Evolutionary conservation across 2,797 vertebrate genomes (phyloP).

Genomic region (Sarcoramphus papa): DNA sequence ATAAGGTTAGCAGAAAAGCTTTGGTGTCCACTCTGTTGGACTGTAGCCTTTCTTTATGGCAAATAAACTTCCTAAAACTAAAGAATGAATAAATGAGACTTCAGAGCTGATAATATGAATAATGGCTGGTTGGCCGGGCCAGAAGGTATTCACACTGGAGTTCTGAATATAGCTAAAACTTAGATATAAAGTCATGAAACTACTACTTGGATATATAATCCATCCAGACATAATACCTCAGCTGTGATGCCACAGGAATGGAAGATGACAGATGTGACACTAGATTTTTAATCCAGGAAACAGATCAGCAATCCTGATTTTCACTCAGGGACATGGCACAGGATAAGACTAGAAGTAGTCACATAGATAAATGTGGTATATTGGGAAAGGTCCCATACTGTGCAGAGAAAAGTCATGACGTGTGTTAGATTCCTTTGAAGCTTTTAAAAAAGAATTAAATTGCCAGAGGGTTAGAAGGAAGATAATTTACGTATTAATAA

Average conservation of each 20-base stretch:
- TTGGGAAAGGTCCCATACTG: not conserved
- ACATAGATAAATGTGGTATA: not conserved
- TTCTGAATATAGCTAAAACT: not conserved
- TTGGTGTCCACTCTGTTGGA: not conserved
- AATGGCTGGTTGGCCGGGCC: not conserved
- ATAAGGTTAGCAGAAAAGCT: not conserved
- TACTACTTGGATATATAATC: not conserved
- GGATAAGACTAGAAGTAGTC: not conserved
- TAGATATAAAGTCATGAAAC: not conserved
- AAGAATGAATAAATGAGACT: not conserved
- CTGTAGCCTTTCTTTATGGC: not conserved
- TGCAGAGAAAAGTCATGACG: not conserved
- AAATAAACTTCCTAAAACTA: not conserved
- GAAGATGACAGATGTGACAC: not conserved
- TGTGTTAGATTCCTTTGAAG: not conserved
- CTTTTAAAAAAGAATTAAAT: not conserved
- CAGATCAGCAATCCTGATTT: not conserved
- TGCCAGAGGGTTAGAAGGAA: not conserved
- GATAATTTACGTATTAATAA: not conserved
- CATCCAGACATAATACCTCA: not conserved
- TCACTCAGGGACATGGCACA: not conserved
- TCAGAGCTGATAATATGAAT: not conserved
- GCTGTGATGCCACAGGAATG: not conserved
- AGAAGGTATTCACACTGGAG: not conserved
- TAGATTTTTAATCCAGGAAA: slow-evolving; percentile 1